A percentile compares a stretch with the other conserved stretches of the same genome.
These are phyloP conservation scores for Belonocnema kinseyi DNA, from an alignment of 1,140 invertebrate genomes.

Conservation along the genomic window DNA sequence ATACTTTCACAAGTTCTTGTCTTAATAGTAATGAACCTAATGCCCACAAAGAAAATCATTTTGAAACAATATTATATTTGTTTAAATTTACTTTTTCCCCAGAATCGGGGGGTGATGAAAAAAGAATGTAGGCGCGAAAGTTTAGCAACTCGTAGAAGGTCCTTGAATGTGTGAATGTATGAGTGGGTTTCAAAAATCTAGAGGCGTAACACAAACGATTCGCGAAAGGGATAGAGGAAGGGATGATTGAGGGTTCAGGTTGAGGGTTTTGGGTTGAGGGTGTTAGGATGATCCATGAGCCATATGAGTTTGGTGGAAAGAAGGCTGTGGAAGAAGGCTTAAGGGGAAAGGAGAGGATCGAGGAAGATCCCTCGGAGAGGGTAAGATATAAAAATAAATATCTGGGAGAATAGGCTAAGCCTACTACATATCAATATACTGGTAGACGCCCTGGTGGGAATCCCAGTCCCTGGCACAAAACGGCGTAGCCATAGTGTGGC, in stretches of 20 bases:
- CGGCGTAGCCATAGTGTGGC: background rate
- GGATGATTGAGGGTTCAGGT: no score
- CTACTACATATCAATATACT: conserved; percentile 22
- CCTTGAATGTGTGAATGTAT: background rate
- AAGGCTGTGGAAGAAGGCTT: background rate
- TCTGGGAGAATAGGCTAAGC: conserved; percentile 2
- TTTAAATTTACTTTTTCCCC: background rate
- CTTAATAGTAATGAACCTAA: no score
- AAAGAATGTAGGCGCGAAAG: conserved; percentile 14
- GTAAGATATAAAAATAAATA: conserved; percentile 16
- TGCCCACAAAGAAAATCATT: no score
- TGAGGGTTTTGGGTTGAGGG: no score
- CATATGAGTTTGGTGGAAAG: no score
- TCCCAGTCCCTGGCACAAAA: background rate
- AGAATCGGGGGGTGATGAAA: background rate
- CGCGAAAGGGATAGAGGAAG: conserved; percentile 20
- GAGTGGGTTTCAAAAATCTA: background rate
- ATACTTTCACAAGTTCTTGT: no score
- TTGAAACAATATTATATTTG: no score
- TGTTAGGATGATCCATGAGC: no score
- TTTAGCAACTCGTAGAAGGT: background rate
- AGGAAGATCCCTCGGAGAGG: background rate
- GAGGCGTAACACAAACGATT: conserved; percentile 17
- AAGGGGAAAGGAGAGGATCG: background rate
- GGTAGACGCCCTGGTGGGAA: background rate